Evolutionary conservation across 2,113 vertebrate genomes (phyloP).

Genomic region (Vulpes vulpes): DNA sequence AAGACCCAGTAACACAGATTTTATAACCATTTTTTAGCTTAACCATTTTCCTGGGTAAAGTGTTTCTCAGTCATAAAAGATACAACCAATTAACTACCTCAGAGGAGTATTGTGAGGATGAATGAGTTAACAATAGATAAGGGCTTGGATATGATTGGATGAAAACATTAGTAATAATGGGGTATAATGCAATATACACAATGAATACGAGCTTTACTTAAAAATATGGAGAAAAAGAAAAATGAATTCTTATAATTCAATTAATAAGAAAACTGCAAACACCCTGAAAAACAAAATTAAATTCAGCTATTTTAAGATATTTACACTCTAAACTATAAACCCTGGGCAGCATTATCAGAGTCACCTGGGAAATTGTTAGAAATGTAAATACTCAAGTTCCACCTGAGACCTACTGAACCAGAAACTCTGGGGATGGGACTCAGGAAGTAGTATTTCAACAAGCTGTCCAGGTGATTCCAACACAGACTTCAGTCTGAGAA

Average conservation of each 20-base stretch:
- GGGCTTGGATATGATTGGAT: slow-evolving; percentile 58
- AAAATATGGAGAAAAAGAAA: slow-evolving; percentile 45
- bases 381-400: neutral
- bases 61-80: slow-evolving; percentile 60
- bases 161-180: slow-evolving; percentile 59
- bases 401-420: neutral
- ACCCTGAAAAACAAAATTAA: neutral
- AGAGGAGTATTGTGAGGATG: slow-evolving; percentile 71
- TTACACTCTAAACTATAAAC: neutral
- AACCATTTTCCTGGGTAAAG: slow-evolving; percentile 57
- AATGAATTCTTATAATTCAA: slow-evolving; percentile 32
- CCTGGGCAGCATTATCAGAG: neutral
- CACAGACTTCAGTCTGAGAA: slow-evolving; percentile 6
- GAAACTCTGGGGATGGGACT: neutral
- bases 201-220: slow-evolving; percentile 13
- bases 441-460: neutral
- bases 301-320: neutral
- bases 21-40: slow-evolving; percentile 49
- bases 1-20: slow-evolving; percentile 47
- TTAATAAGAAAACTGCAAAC: neutral
- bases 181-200: slow-evolving; percentile 24
- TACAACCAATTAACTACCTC: slow-evolving; percentile 62
- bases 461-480: neutral
- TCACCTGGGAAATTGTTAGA: neutral
- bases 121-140: slow-evolving; percentile 78